Base-by-base conservation (phyloP, 2,113 vertebrate species). In the Morone chrysops region DNA sequence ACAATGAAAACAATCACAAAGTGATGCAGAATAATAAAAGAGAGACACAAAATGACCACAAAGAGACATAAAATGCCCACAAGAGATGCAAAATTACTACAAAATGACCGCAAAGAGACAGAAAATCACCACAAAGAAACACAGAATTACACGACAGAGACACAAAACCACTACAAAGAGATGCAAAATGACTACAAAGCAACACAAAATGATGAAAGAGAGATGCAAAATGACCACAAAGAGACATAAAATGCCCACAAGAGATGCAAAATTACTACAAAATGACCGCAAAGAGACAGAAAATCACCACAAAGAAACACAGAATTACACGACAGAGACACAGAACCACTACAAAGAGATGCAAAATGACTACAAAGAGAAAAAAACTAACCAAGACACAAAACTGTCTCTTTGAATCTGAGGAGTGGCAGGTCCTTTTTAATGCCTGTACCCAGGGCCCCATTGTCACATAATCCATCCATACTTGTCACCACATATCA, bases 401-500 rank as follows among this genome's bases (percentile, higher is more conserved):
- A 22, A 40, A 17, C 56, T 20, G 18, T 61, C 20, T 31, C 20
- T 47, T 48, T 57, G 17, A 43, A 41, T 43, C 4, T 41, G 56
- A 41, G 54, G 54, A 25, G 13, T 13, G 14, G 13, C 47, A 38
- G 20, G 38, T 10, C 0, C 12, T 31, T 16, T 16, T 13, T 17
- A 8, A 18, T 51, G 25, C 51, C n/a, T 51, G 9, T 22, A 16
- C 16, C 54, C 48, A 43, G 57, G 38, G 40, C 43, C 25, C 0
- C 51, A 48, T 13, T 38, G 72, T 62, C 63, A 62, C 36, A 82
- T 72, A 38, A 85, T 75, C 75, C 63, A 53, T 56, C 62, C 22
- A 6, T 36, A 40, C 47, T 43, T 25, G 18, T 79, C 56, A 69
- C 20, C 48, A 79, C 61, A 65, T 0, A 77, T 87, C 70, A 76